Evolutionary conservation across 2,888 invertebrate genomes (phyloP), one percentile per base, ranked within the genome.

Genomic region (Eulithis testata): DNA sequence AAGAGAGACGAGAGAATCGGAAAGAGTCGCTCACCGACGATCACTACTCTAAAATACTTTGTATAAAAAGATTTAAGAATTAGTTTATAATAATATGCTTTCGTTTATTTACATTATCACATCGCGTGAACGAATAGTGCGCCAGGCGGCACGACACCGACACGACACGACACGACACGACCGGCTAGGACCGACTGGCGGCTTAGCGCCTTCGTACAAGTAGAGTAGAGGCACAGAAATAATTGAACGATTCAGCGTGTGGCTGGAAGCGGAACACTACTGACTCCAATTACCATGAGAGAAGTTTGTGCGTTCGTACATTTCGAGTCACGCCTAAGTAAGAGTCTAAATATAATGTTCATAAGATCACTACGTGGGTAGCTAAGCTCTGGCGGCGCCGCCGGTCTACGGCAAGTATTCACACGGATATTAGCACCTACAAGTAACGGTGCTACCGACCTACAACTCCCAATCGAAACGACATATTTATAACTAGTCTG

Each of bases 21-120:
- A 73, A 65, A 71, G 65, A 53, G 60, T 36, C 58, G 51, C 53
- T 57, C 62, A 68, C 73, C 60, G 63, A 69, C 74, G 45, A 64
- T 69, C 74, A 67, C 74, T 77, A 77, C 76, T 56, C 64, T 73
- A 69, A 62, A 68, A 72, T 81, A 83, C 79, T 72, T 83, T 77
- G 88, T 88, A 89, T 86, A 86, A 89, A 89, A 90, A 87, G 84
- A 84, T 83, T 72, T 77, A 80, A 82, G 79, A 84, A 65, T 77
- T 79, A 82, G 70, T 80, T 71, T 72, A 73, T 66, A 70, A 74
- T 76, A 71, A 76, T 76, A 77, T 76, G 78, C 70, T 72, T 76
- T 77, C 67, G 67, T 64, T 69, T 90, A 90, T 90, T 81, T 90
- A 90, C 90, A 90, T 79, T 85, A 88, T 87, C 85, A 87, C 89